Base-by-base conservation (phyloP, 2,888 invertebrate species). In the Nomada fabriciana region DNA sequence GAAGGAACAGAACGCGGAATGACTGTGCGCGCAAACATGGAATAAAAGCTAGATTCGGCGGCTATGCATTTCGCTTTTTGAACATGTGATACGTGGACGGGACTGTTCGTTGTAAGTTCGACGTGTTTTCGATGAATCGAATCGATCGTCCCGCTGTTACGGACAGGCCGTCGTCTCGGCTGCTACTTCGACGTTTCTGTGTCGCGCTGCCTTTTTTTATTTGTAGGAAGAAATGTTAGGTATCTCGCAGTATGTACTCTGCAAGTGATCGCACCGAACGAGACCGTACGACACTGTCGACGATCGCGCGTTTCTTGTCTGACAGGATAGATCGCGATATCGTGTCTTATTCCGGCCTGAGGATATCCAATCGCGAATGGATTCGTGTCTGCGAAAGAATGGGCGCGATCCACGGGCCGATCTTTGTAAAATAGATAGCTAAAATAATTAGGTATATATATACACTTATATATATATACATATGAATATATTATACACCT, bases 361-460 rank as follows among this genome's bases (percentile, higher is more conserved):
- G 72, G 55, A 79, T 79, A 36, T 50, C 57, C 86, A 53, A n/a
- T 72, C 23, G 50, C 70, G 65, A 65, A 76, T 20, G 52, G 11
- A 25, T 47, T n/a, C 52, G 47, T 20, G 52, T 55, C 10, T n/a
- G 5, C 15, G n/a, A 25, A 25, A 29, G 36, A 50, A 57, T 36
- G 29, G 70, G 71, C 69, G 61, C 59, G 64, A 64, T 47, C 61
- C 70, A 63, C 83, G 74, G 87, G 85, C 87, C 86, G 89, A 80
- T 74, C 80, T 86, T 91, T 92, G 90, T 92, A 92, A 88, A 87
- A 90, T 92, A 93, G 90, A 87, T 92, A 92, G 91, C 88, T 86
- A 89, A 91, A 90, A 86, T 91, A 88, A 90, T 90, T 91, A 92
- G 88, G 80, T 89, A 89, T 90, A 89, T 85, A 77, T 29, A 69